Evolutionary conservation across 2,113 vertebrate genomes (phyloP).

Genomic region (Anolis sagrei): DNA sequence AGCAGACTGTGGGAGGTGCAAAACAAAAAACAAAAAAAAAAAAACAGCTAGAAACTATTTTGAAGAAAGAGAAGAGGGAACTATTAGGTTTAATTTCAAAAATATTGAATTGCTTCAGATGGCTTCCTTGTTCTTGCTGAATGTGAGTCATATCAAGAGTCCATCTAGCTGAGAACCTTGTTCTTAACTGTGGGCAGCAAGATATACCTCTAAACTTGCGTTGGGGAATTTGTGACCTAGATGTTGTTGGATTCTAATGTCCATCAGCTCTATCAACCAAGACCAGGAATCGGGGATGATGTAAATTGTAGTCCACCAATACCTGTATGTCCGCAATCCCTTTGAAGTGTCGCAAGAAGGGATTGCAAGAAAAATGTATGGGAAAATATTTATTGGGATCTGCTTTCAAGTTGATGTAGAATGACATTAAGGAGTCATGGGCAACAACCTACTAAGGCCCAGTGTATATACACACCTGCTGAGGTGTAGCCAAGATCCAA

Average conservation of each 20-base stretch:
- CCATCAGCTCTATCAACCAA: not conserved
- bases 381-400: not conserved
- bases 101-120: no score
- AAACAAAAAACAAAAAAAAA: not conserved
- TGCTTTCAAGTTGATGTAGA: not conserved
- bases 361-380: not conserved
- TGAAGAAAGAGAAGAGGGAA: not conserved
- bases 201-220: not conserved
- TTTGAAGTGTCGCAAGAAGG: not conserved
- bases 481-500: not conserved
- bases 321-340: not conserved
- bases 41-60: not conserved
- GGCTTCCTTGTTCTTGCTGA: no score
- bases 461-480: not conserved
- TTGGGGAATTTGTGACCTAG: not conserved
- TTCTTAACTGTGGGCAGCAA: not conserved
- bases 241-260: not conserved
- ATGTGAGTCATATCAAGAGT: not conserved
- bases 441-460: no score
- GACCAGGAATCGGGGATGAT: not conserved
- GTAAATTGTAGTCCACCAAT: not conserved
- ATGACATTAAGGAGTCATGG: no score
- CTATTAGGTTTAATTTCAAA: not conserved
- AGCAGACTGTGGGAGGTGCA: not conserved
- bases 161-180: not conserved